Evolutionary conservation across 1,140 invertebrate genomes (phyloP), one percentile per base, ranked within the genome.

Genomic region (Ceratina australensis): DNA sequence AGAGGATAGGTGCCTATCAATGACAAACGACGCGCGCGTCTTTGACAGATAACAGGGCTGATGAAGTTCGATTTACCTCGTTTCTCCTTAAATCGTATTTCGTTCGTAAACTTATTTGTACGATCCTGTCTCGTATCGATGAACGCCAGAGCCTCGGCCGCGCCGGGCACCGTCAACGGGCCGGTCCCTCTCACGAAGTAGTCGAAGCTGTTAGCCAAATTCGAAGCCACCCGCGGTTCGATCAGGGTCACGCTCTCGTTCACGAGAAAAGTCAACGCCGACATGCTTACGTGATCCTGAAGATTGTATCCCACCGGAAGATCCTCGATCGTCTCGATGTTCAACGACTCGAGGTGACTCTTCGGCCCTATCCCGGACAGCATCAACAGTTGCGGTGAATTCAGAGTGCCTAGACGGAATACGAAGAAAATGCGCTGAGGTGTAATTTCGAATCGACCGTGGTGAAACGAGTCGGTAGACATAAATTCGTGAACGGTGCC

Each of bases 281-380:
- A 94, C 61, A 95, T 93, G 0, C 95, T 95, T 22, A 96, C 93
- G 82, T 97, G 96, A 89, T 97, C 96, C 86, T 96, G 95, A 0
- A 98, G 92, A 89, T 97, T 97, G 72, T 95, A 93, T 0, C 97
- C 97, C 0, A 98, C 96, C 0, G 95, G 95, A 0, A 97, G 91
- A 87, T 97, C 94, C 73, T 94, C 90, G 16, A 95, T 78, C 0
- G 94, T 91, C 0, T 89, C 75, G 33, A 96, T 95, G 24, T 89
- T 89, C 2, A 93, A 79, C 12, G 82, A 81, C n/a, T 87, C 26
- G 0, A 95, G 83, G 77, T 95, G 93, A 12, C 93, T 80, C 50
- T 79, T 88, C 0, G 94, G 94, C 3, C 94, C 94, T 66, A 94
- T 88, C 72, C 87, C 94, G 49, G 93, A 95, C 3, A 95, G 87